Conservation (phyloP, 2,888 invertebrate species). For the Dicranocentrus wangi region DNA sequence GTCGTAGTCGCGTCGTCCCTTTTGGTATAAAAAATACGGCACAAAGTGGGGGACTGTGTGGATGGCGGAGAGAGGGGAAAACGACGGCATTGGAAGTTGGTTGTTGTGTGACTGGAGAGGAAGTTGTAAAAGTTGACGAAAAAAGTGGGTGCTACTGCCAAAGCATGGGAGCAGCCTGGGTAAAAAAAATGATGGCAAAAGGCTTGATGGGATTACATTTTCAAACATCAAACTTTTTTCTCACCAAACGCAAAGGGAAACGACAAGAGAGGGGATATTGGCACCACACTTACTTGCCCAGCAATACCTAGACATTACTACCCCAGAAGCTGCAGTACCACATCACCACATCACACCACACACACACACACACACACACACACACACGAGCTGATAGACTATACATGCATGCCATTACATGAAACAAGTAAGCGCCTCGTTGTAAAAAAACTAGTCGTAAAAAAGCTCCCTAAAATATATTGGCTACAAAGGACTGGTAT, state of each 20-base stretch:
- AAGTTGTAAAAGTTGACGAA: slow-evolving; percentile 56
- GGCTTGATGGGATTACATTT: slow-evolving; percentile 65
- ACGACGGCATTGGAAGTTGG: slow-evolving; percentile 8
- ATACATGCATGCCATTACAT: neutral
- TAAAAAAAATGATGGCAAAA: slow-evolving; percentile 23
- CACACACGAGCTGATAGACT: neutral
- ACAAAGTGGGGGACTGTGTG: too few species aligned
- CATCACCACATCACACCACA: neutral
- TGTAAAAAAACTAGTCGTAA: neutral
- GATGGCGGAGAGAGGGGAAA: neutral
- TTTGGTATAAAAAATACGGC: too few species aligned
- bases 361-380: neutral
- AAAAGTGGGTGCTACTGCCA: slow-evolving; percentile 42
- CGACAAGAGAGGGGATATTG: neutral
- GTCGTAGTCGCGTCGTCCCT: neutral
- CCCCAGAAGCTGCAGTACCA: too few species aligned
- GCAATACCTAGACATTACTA: neutral
- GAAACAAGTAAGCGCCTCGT: too few species aligned
- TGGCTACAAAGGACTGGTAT: neutral
- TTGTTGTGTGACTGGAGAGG: slow-evolving; percentile 14
- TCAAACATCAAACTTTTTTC: slow-evolving; percentile 66
- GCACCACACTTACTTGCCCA: neutral
- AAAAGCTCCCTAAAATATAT: neutral
- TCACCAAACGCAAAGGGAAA: neutral
- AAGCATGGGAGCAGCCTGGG: neutral